A percentile compares a stretch with the other conserved stretches of the same genome.
These are phyloP conservation scores for Eurytoma adleriae DNA, from an alignment of 2,888 invertebrate species.

Conservation along the genomic window DNA sequence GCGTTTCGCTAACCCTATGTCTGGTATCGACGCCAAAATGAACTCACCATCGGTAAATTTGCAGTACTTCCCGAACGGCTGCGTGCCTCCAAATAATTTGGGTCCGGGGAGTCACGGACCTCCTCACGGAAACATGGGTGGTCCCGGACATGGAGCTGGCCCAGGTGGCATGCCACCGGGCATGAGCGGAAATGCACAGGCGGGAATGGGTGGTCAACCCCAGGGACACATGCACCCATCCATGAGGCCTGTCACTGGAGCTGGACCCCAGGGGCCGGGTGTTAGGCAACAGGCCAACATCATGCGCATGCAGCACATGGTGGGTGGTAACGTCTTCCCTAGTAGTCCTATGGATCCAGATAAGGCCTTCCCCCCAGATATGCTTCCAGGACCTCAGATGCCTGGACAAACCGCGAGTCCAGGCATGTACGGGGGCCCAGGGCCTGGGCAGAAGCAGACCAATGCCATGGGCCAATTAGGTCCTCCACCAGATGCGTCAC, in stretches of 20 bases:
- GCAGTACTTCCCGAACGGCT: constrained; percentile 85
- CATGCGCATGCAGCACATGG: constrained; percentile 75
- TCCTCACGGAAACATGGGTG: constrained; percentile 72
- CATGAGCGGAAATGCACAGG: constrained; percentile 68
- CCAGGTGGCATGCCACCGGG: constrained; percentile 71
- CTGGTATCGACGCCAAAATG: constrained; percentile 83
- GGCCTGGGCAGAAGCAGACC: constrained; percentile 77
- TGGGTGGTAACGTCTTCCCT: constrained; percentile 73
- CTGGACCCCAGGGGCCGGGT: constrained; percentile 59
- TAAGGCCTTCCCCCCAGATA: constrained; percentile 73
- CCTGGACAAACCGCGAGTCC: constrained; percentile 75
- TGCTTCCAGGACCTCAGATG: constrained; percentile 67
- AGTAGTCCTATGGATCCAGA: constrained; percentile 74
- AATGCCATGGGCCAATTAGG: constrained; percentile 78
- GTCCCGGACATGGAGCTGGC: constrained; percentile 77
- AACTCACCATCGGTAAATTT: constrained; percentile 81
- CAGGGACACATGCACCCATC: constrained; percentile 68
- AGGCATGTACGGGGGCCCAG: constrained; percentile 78
- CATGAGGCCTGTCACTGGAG: constrained; percentile 76
- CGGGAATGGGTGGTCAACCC: constrained; percentile 63
- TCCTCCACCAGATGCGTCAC: constrained; percentile 81
- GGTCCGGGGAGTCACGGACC: constrained; percentile 70
- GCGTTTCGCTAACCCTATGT: constrained; percentile 87
- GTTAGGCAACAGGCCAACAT: constrained; percentile 73
- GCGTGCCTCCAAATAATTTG: constrained; percentile 76